Conservation (phyloP, 2,113 vertebrate species). For the Marmota monax region DNA sequence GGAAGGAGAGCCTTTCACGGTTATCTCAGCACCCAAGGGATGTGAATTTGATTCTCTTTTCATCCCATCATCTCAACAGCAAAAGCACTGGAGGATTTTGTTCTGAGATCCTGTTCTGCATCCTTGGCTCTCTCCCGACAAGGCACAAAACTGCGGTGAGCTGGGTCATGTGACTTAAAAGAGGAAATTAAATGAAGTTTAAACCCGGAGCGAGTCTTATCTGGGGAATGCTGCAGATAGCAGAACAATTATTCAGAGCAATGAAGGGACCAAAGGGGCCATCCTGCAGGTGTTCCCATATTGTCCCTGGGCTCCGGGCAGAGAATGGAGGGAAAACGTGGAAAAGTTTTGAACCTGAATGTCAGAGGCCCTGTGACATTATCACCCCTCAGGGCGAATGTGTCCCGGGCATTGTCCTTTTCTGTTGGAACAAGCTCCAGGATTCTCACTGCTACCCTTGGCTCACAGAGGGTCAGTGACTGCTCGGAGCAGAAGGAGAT, state of each 20-base stretch:
- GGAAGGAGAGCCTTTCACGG: background rate
- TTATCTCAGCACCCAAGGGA: background rate
- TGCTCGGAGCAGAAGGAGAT: background rate
- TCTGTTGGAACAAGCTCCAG: background rate
- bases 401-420: background rate
- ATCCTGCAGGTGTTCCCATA: background rate
- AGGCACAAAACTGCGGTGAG: background rate
- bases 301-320: no score
- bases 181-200: constrained; percentile 8
- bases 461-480: background rate
- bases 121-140: background rate
- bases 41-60: background rate
- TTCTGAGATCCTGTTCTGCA: background rate
- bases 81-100: background rate
- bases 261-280: constrained; percentile 12
- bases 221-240: background rate
- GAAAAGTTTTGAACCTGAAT: background rate
- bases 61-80: background rate
- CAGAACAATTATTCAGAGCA: background rate
- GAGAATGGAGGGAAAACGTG: background rate
- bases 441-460: background rate
- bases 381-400: background rate
- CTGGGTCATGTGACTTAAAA: background rate
- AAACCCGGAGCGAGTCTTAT: background rate
- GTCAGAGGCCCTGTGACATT: background rate